Conservation (phyloP, 2,888 invertebrate genomes). For the Oithona nana region DNA sequence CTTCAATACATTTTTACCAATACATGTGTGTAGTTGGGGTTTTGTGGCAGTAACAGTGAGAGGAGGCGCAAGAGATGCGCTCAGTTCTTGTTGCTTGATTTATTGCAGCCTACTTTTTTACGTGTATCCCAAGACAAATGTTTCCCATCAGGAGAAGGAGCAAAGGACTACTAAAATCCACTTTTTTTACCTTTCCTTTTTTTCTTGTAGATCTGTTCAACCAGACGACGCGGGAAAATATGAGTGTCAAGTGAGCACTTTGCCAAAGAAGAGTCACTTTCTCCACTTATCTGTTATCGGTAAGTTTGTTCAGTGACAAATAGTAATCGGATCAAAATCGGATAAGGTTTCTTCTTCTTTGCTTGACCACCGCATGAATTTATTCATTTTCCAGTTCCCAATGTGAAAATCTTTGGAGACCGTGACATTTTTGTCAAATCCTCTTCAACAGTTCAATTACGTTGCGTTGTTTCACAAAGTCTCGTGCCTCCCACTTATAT, state of each 20-base stretch:
- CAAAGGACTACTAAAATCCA: neutral
- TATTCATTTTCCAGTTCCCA: slow-evolving; percentile 47
- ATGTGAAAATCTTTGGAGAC: slow-evolving; percentile 72
- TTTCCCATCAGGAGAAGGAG: too few species aligned
- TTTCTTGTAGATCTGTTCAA: slow-evolving; percentile 40
- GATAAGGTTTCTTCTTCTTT: too few species aligned
- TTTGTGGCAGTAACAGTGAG: too few species aligned
- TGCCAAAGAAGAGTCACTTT: slow-evolving; percentile 68
- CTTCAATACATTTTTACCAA: too few species aligned
- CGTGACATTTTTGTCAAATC: slow-evolving; percentile 74
- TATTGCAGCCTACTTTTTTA: too few species aligned
- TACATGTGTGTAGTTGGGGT: too few species aligned
- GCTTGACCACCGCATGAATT: neutral
- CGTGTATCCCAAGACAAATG: too few species aligned
- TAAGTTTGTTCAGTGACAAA: slow-evolving; percentile 33
- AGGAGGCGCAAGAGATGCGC: too few species aligned
- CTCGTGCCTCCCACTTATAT: slow-evolving; percentile 78
- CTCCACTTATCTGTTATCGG: slow-evolving; percentile 73
- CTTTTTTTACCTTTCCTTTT: neutral
- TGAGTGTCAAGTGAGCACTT: slow-evolving; percentile 54
- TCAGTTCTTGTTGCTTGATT: too few species aligned
- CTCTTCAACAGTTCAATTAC: slow-evolving; percentile 65
- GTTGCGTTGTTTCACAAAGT: slow-evolving; percentile 73
- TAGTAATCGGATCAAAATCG: neutral
- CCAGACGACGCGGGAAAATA: slow-evolving; percentile 71